Evolutionary conservation across 64 coral and sea anemone species (phyloP), one percentile per base, ranked within the genome.

Genomic region (Montipora cactus): DNA sequence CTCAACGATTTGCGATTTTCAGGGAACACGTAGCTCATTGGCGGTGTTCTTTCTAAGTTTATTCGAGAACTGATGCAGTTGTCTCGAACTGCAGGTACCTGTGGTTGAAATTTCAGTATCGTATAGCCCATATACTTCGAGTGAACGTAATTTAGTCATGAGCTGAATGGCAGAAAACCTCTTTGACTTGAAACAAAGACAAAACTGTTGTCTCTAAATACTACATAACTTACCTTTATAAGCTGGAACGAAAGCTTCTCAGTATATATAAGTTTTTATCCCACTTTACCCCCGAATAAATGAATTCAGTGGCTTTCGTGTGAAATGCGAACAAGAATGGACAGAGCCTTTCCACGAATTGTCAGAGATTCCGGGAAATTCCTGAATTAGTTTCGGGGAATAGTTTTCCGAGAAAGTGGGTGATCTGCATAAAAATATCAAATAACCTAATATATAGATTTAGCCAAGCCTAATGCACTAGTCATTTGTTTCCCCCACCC

Each of bases 141-240:
- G 0, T 68, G 64, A 68, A 68, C 64, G 64, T 13, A 68, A 68
- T 68, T 68, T 18, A 18, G 64, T 13, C 18, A 18, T 68, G 64
- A 68, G 64, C 64, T 18, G 64, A 68, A 68, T 0, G 64, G 53
- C 53, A 57, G 53, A 57, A 57, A 57, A 11, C 18, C 64, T 68
- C 64, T 68, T 68, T 68, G 64, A 68, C 64, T 68, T 68, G 64
- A 68, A 68, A 68, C 64, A 68, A 68, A 68, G 18, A 68, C 13
- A 68, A 4, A 68, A 68, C 64, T 68, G 16, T 16, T 68, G 57
- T 18, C 64, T 68, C 13, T 68, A 68, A 68, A 68, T 68, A 19
- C 64, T 68, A 68, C 64, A 12, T 68, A 68, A n/a, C 64, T 68
- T 68, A 68, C 64, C 64, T 68, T 68, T 68, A 8, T 16, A 14